Base-by-base conservation (phyloP, 1,140 invertebrate genomes). In the Psix sp. region DNA sequence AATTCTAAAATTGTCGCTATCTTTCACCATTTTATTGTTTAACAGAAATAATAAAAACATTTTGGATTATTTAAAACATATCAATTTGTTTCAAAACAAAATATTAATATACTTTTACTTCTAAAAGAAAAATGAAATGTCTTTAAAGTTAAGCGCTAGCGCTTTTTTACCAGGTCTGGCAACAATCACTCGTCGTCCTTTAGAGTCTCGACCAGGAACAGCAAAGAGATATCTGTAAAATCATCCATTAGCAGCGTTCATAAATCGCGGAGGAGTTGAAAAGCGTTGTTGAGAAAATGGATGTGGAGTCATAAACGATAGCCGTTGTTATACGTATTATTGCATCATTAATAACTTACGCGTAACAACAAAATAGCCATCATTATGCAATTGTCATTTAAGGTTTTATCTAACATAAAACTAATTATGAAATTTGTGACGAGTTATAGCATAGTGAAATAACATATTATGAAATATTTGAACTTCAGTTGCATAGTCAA, bases 151-250 rank as follows among this genome's bases (percentile, higher is more conserved):
- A n/a, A n/a, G n/a, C n/a, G n/a, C n/a, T n/a, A n/a, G 24, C 26
- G 15, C 29, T 49, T 16, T 38, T 42, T 86, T 90, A 93, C 93
- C 92, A 85, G 92, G 92, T 88, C 92, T 89, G 49, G 91, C 91
- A 57, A 95, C 91, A 49, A 95, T 90, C 42, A 95, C 90, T 45
- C 93, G 89, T 46, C 94, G 89, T n/a, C 94, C 94, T 70, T 90
- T 81, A 26, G 89, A 88, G 81, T 96, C 94, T 76, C 93, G 89
- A 77, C 93, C 92, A 15, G 94, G 94, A 65, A 92, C 90, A 26
- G 91, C 93, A 82, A 95, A 94, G 68, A 94, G 88, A 84, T 94
- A 93, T 33, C 89, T 89, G 60, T 33, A 84, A 79, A 35, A 56
- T 14, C 35, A 42, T 45, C 43, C 26, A 6, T 68, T 49, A 40